Evolutionary conservation across 2,113 vertebrate species (phyloP).

Genomic region (Orycteropus afer): DNA sequence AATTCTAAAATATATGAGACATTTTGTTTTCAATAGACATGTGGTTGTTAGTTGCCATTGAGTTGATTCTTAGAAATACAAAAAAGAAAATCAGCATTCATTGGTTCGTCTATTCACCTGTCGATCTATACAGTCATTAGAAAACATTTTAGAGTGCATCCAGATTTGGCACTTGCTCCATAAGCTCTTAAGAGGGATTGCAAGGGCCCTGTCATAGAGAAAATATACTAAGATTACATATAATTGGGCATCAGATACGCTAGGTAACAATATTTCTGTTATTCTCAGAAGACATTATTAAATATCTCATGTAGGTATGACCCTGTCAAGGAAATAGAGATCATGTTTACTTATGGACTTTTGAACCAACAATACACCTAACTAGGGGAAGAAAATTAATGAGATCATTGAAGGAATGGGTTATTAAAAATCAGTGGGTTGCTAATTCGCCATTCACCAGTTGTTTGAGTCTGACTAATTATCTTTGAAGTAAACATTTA

Average conservation of each 20-base stretch:
- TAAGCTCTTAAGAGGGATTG: not conserved
- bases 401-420: not conserved
- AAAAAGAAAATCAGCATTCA: not conserved
- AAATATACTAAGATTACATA: not conserved
- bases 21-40: not conserved
- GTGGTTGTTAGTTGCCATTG: too few species aligned
- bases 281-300: not conserved
- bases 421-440: not conserved
- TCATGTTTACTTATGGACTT: not conserved
- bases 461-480: constrained; percentile 40
- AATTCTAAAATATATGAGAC: not conserved
- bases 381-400: constrained; percentile 31
- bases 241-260: not conserved
- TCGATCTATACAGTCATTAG: not conserved
- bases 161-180: not conserved
- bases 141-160: not conserved
- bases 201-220: not conserved
- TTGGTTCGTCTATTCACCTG: not conserved
- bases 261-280: not conserved
- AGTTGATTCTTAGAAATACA: not conserved
- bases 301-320: not conserved
- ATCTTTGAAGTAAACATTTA: not conserved
- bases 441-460: not conserved
- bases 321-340: not conserved
- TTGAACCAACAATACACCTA: too few species aligned